A percentile compares a stretch with the other conserved stretches of the same genome.
phyloP scores from a whole-genome alignment of 2,797 vertebrate species.

The Acanthiza pusilla region DNA sequence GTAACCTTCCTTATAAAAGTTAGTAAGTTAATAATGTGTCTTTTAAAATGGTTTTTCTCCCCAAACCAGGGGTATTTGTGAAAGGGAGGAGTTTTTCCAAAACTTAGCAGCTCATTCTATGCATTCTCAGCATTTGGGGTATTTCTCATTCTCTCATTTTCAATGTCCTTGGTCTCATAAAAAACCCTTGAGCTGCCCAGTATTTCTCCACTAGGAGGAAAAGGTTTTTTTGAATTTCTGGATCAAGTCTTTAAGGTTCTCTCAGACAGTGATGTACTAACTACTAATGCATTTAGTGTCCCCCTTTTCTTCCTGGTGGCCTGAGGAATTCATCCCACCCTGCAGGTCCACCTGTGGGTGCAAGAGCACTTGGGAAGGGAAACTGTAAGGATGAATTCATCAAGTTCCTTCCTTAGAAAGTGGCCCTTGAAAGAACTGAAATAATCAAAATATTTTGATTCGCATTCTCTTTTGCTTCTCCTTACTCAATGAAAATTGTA shows the following conservation, averaged over 20 bases:
- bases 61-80: not conserved
- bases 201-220: not conserved
- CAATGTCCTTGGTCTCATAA: not conserved
- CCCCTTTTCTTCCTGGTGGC: not conserved
- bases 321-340: not conserved
- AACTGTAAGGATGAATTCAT: not conserved
- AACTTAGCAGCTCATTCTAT: not conserved
- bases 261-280: not conserved
- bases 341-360: not conserved
- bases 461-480: not conserved
- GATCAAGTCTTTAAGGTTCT: not conserved
- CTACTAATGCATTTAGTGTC: not conserved
- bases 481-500: not conserved
- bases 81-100: not conserved
- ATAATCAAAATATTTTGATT: not conserved
- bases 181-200: not conserved
- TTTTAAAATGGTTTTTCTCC: not conserved
- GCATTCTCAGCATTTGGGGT: not conserved
- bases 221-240: not conserved
- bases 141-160: not conserved
- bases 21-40: not conserved
- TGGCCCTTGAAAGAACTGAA: not conserved
- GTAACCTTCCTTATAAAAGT: not conserved
- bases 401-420: not conserved
- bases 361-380: not conserved